These are phyloP conservation scores for Lysandra bellargus DNA, from an alignment of 2,888 invertebrate species.

Conservation along the genomic window DNA sequence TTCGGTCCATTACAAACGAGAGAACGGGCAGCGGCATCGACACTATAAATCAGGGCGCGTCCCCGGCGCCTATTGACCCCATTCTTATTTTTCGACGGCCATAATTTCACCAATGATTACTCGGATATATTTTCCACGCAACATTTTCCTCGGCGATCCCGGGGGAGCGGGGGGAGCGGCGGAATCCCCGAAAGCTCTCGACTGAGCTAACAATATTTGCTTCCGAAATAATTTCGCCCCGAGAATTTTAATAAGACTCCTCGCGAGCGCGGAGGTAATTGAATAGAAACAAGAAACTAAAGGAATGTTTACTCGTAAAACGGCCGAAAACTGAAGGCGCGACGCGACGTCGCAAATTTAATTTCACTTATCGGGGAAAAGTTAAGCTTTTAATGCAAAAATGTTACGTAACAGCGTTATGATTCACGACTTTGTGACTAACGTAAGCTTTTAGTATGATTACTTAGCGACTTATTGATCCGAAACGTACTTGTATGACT, in stretches of 20 bases:
- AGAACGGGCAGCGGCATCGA: conserved; percentile 37
- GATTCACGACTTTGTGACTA: background rate
- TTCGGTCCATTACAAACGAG: conserved; percentile 39
- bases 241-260: conserved; percentile 43
- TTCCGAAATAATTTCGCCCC: conserved; percentile 41
- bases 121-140: conserved; percentile 43
- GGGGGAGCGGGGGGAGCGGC: conserved; percentile 38
- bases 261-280: conserved; percentile 38
- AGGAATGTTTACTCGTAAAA: conserved; percentile 32
- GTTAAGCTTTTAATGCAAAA: conserved; percentile 19
- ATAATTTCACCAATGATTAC: conserved; percentile 53
- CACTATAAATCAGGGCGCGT: conserved; percentile 50
- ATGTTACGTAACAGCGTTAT: background rate
- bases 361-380: background rate
- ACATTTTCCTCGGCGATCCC: conserved; percentile 40
- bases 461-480: background rate
- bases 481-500: background rate
- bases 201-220: conserved; percentile 42
- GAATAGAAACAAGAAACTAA: conserved; percentile 35
- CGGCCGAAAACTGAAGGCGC: background rate
- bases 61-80: conserved; percentile 54
- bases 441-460: background rate
- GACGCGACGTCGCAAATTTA: conserved; percentile 17
- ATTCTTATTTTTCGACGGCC: conserved; percentile 50
- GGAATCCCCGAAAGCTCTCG: conserved; percentile 39